Evolutionary conservation across 2,888 invertebrate species (phyloP), one percentile per base, ranked within the genome.

Genomic region (Synergus umbraculus): DNA sequence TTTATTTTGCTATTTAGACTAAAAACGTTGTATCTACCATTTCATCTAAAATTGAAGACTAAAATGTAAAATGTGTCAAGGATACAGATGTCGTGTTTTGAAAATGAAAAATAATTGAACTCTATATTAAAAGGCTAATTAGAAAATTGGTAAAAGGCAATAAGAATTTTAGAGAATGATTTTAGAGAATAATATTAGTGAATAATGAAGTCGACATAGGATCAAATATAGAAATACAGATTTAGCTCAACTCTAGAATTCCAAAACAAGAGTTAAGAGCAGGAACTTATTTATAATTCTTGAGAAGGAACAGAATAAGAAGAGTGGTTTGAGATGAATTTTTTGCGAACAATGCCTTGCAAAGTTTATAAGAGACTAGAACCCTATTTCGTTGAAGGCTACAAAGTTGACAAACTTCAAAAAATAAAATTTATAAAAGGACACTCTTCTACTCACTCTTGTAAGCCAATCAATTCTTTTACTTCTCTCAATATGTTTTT

Each of bases 211-310:
- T 43, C 66, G n/a, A 43, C 66, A 66, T 63, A 77, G 81, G 81
- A 89, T 89, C 87, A 88, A 89, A 89, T 89, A 88, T 89, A 90
- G 87, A 87, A 87, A 88, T 86, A 85, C 87, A 85, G 83, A 89
- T 89, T 88, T 89, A 87, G 88, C 87, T 82, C 86, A 84, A 82
- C 80, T 82, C 81, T 86, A 88, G 88, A 90, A 90, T 90, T 86
- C 87, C 88, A 89, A 88, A 90, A 88, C 83, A 81, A 88, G 86
- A 85, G 86, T 86, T 86, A 89, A 87, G 86, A 81, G 80, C 18
- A 78, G 82, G 82, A 87, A 84, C 88, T 88, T 89, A 89, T 89
- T 88, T 90, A 89, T 89, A 89, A 84, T 83, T 81, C 77, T 83
- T 65, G 82, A 77, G 78, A 66, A 66, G 66, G 10, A 66, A 66